These are phyloP conservation scores for Pocillopora meandrina DNA, from an alignment of 92 coral and sea anemone species.

Conservation along the genomic window DNA sequence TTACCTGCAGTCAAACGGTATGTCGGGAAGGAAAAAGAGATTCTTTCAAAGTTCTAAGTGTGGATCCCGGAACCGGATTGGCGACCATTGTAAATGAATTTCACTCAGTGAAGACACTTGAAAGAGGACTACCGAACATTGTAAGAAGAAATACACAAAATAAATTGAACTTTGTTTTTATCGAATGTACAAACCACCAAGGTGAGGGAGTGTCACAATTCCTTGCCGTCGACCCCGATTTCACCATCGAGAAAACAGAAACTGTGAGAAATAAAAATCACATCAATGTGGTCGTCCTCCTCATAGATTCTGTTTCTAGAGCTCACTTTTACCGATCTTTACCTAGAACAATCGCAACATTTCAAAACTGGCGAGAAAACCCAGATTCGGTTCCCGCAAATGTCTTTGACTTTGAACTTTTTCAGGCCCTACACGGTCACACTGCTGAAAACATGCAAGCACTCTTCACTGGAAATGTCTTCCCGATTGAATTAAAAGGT, in stretches of 20 bases:
- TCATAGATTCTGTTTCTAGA: constrained; percentile 82
- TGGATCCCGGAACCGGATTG: constrained; percentile 34
- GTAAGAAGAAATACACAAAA: constrained; percentile 38
- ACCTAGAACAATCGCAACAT: constrained; percentile 69
- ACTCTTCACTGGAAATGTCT: constrained; percentile 71
- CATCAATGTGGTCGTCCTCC: constrained; percentile 75
- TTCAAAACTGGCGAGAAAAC: constrained; percentile 61
- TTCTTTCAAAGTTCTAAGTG: constrained; percentile 13
- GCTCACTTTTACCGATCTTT: constrained; percentile 94
- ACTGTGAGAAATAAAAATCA: constrained; percentile 43
- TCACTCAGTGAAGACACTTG: constrained; percentile 33
- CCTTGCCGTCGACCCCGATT: constrained; percentile 65
- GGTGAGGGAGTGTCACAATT: constrained; percentile 53
- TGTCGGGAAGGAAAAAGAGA: constrained; percentile 43
- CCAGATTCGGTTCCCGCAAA: constrained; percentile 52
- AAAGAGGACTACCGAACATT: constrained; percentile 45
- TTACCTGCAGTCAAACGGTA: constrained; percentile 17
- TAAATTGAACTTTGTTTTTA: constrained; percentile 59
- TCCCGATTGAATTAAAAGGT: constrained; percentile 38
- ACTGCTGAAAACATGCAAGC: constrained; percentile 89
- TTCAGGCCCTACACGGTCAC: constrained; percentile 86
- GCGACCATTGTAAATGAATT: constrained; percentile 19
- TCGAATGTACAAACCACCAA: constrained; percentile 48
- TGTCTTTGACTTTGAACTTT: constrained; percentile 79
- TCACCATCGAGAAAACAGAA: constrained; percentile 50